These are phyloP conservation scores for Anodontia alba DNA, from an alignment of 2,888 invertebrate species.

Conservation along the genomic window DNA sequence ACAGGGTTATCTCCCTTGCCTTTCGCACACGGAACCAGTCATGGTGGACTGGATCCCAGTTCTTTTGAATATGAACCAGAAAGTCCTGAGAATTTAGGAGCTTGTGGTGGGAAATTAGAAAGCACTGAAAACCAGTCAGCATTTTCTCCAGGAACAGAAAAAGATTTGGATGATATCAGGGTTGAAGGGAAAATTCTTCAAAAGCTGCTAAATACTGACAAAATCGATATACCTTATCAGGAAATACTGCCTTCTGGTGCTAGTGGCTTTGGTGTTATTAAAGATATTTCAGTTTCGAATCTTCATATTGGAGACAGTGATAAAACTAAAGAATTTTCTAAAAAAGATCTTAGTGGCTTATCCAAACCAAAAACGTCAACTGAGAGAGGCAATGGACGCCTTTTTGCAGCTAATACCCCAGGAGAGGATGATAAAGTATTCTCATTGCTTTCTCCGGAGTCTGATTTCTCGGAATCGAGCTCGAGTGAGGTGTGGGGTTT, in stretches of 20 bases:
- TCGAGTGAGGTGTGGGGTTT: constrained; percentile 63
- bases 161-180: constrained; percentile 41
- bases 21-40: constrained; percentile 38
- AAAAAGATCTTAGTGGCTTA: constrained; percentile 75
- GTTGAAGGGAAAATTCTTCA: constrained; percentile 59
- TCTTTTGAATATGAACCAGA: constrained; percentile 38
- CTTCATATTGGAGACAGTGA: constrained; percentile 79
- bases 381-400: constrained; percentile 42
- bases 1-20: constrained; percentile 47
- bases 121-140: constrained; percentile 22
- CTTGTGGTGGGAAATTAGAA: constrained; percentile 55
- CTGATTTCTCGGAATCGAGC: constrained; percentile 59
- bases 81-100: constrained; percentile 58
- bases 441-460: constrained; percentile 59
- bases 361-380: constrained; percentile 40
- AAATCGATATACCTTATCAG: constrained; percentile 48
- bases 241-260: constrained; percentile 35
- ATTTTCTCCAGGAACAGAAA: background rate
- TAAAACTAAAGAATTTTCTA: constrained; percentile 80
- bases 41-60: constrained; percentile 37
- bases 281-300: constrained; percentile 83
- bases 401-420: constrained; percentile 67
- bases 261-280: constrained; percentile 81
- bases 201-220: constrained; percentile 57
- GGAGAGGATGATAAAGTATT: constrained; percentile 68